phyloP scores from a whole-genome alignment of 2,113 vertebrate genomes.

The Cottus gobio region DNA sequence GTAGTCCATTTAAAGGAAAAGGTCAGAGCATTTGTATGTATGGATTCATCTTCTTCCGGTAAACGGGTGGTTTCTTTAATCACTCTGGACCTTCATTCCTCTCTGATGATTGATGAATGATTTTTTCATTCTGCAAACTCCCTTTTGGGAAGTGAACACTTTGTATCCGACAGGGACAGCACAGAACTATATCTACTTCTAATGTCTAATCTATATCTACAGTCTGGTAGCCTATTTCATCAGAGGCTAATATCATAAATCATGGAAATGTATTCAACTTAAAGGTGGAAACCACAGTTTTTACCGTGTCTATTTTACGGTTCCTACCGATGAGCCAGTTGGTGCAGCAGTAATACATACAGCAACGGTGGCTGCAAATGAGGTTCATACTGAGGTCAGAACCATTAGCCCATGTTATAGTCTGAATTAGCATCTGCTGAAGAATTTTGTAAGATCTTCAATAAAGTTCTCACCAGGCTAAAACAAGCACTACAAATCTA shows the following conservation, averaged over 20 bases:
- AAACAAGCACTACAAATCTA: conserved; percentile 34
- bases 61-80: conserved; percentile 35
- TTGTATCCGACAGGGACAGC: conserved; percentile 4
- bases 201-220: conserved; percentile 19
- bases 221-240: conserved; percentile 32
- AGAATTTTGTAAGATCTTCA: conserved; percentile 41
- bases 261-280: conserved; percentile 13
- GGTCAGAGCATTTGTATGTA: conserved; percentile 5
- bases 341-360: background rate
- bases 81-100: conserved; percentile 6
- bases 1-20: conserved; percentile 20
- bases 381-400: conserved; percentile 33
- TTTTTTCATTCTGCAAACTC: conserved; percentile 5
- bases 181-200: background rate
- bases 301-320: conserved; percentile 10
- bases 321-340: conserved; percentile 5
- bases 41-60: background rate
- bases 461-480: conserved; percentile 34
- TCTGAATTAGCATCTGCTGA: conserved; percentile 27
- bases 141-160: conserved; percentile 6
- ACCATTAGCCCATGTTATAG: conserved; percentile 8
- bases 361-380: conserved; percentile 24
- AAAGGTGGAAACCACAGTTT: conserved; percentile 29
- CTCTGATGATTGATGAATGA: conserved; percentile 21
- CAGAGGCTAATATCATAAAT: conserved; percentile 20